Conservation (phyloP, 2,113 vertebrate genomes). For the Rhinopomastus cyanomelas region DNA sequence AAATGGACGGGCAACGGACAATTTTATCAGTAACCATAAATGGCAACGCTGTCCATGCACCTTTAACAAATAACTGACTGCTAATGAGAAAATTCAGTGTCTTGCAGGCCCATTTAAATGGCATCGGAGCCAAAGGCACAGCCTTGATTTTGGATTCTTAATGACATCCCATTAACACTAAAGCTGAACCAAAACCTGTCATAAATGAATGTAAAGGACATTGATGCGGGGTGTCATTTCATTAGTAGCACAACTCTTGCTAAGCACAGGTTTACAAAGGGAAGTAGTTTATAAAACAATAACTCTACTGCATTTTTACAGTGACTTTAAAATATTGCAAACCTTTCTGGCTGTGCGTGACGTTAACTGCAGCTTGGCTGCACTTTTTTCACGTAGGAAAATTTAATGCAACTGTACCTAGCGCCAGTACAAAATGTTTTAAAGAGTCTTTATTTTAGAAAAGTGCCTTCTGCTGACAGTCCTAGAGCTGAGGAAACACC, state of each 20-base stretch:
- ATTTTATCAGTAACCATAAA: not conserved
- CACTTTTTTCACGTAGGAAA: not conserved
- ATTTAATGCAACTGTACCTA: not conserved
- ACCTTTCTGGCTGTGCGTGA: not conserved
- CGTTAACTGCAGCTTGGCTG: not conserved
- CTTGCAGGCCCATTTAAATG: not conserved
- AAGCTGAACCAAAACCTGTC: not conserved
- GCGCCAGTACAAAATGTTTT: not conserved
- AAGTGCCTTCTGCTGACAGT: not conserved
- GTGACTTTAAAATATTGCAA: not conserved
- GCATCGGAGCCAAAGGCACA: not conserved
- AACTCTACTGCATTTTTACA: not conserved
- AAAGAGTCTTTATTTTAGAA: not conserved
- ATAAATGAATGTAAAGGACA: not conserved
- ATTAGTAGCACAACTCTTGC: not conserved
- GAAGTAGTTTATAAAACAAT: not conserved
- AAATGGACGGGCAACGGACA: not conserved
- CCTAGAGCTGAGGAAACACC: not conserved
- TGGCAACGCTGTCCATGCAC: not conserved
- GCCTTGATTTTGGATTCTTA: not conserved
- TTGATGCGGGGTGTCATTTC: not conserved
- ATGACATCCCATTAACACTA: not conserved
- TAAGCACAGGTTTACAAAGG: not conserved
- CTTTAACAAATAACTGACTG: not conserved
- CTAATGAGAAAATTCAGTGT: not conserved